Percentiles rank a stretch among this genome's conserved stretches.
These are phyloP conservation scores for Notolabrus celidotus DNA, from an alignment of 2,797 vertebrate genomes.

Conservation along the genomic window DNA sequence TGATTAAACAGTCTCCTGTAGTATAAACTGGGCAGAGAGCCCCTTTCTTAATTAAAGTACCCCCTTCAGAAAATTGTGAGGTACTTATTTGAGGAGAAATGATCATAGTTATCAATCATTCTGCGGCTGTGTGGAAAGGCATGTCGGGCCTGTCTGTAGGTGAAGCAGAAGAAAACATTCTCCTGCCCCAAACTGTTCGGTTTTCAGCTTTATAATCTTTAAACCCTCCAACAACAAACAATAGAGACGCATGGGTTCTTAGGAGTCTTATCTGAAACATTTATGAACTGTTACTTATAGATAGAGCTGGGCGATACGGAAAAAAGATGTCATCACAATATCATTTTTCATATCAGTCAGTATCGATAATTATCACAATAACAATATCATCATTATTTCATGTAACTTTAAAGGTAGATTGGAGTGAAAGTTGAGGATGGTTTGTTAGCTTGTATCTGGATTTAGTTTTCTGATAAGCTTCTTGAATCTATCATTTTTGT, in stretches of 20 bases:
- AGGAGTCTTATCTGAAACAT: not conserved
- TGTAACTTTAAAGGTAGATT: too few species aligned
- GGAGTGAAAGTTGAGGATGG: too few species aligned
- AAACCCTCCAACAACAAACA: not conserved
- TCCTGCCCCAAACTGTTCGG: too few species aligned
- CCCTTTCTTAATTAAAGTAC: slow-evolving; percentile 20
- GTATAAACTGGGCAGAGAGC: slow-evolving; percentile 22
- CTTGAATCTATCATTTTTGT: too few species aligned
- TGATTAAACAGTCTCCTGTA: not conserved
- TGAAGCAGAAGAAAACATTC: not conserved
- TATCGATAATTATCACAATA: too few species aligned
- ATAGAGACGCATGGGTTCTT: not conserved
- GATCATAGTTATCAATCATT: slow-evolving; percentile 20
- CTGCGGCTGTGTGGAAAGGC: slow-evolving; percentile 6
- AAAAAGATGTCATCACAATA: too few species aligned
- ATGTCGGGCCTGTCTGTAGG: slow-evolving; percentile 2
- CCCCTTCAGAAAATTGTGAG: not conserved
- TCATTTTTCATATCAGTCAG: too few species aligned
- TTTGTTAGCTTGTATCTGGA: too few species aligned
- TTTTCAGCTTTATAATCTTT: not conserved
- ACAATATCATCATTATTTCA: too few species aligned
- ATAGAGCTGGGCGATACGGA: too few species aligned
- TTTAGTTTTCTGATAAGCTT: too few species aligned
- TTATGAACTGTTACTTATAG: too few species aligned
- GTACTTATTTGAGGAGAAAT: slow-evolving; percentile 4